These are phyloP conservation scores for Arothron firmamentum DNA, from an alignment of 2,113 vertebrate species.

Conservation along the genomic window DNA sequence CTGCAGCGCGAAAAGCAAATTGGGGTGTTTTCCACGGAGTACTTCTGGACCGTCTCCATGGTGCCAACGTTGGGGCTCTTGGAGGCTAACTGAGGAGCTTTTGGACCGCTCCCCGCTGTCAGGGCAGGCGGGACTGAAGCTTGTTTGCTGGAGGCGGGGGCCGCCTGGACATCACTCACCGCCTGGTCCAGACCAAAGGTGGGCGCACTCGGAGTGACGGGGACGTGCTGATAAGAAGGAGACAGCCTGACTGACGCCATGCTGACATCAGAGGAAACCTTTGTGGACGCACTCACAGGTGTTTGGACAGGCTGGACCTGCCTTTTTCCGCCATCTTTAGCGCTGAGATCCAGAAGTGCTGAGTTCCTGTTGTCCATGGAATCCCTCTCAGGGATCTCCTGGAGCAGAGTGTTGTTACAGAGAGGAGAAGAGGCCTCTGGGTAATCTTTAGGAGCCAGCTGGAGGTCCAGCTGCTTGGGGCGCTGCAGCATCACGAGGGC, in stretches of 20 bases:
- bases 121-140: slow-evolving; percentile 78
- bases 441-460: slow-evolving; percentile 71
- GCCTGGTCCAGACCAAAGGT: slow-evolving; percentile 70
- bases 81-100: slow-evolving; percentile 77
- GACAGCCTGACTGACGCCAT: slow-evolving; percentile 90
- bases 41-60: slow-evolving; percentile 86
- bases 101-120: slow-evolving; percentile 73
- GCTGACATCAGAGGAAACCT: slow-evolving; percentile 71
- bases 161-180: slow-evolving; percentile 69
- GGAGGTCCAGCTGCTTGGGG: slow-evolving; percentile 88
- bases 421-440: slow-evolving; percentile 24
- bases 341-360: slow-evolving; percentile 51
- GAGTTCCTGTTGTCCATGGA: slow-evolving; percentile 63
- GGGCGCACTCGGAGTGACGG: slow-evolving; percentile 77
- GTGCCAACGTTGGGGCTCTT: slow-evolving; percentile 59
- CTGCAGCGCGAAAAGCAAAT: slow-evolving; percentile 94
- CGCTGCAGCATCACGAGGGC: slow-evolving; percentile 75
- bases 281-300: slow-evolving; percentile 72
- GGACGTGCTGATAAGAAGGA: slow-evolving; percentile 89
- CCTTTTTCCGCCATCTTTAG: slow-evolving; percentile 67
- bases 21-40: slow-evolving; percentile 84
- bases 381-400: slow-evolving; percentile 74
- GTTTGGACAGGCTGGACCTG: slow-evolving; percentile 66
- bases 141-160: slow-evolving; percentile 78
- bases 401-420: slow-evolving; percentile 57